These are phyloP conservation scores for Leptothorax acervorum DNA, from an alignment of 2,888 invertebrate genomes.

Conservation along the genomic window DNA sequence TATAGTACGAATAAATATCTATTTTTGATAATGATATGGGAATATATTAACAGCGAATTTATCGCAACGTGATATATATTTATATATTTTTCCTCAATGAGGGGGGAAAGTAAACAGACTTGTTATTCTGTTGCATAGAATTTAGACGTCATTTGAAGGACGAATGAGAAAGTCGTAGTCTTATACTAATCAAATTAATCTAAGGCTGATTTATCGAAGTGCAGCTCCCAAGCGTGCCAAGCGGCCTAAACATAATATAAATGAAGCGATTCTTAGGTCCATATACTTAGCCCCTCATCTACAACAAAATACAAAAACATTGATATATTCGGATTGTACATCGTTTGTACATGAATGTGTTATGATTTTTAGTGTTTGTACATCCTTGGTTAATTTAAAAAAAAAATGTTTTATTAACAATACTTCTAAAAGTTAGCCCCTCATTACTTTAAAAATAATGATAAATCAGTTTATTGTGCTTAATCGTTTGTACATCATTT, in stretches of 20 bases:
- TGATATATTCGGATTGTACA: no score
- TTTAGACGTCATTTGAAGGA: neutral
- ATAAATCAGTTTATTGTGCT: no score
- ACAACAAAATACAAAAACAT: no score
- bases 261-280: neutral
- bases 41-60: neutral
- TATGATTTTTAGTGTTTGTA: no score
- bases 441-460: no score
- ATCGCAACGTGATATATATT: neutral
- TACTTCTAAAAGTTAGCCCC: no score
- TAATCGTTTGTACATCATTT: no score
- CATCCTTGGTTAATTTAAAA: no score
- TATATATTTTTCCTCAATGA: neutral
- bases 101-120: neutral
- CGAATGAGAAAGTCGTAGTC: neutral
- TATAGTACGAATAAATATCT: neutral
- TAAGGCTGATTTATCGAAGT: constrained; percentile 30
- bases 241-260: constrained; percentile 15
- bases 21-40: neutral
- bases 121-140: neutral
- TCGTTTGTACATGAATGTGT: no score
- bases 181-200: constrained; percentile 28
- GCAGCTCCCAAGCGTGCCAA: neutral
- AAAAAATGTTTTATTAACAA: no score
- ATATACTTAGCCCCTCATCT: no score